These are phyloP conservation scores for Melanostoma scalare DNA, from an alignment of 2,888 invertebrate genomes.

Conservation along the genomic window DNA sequence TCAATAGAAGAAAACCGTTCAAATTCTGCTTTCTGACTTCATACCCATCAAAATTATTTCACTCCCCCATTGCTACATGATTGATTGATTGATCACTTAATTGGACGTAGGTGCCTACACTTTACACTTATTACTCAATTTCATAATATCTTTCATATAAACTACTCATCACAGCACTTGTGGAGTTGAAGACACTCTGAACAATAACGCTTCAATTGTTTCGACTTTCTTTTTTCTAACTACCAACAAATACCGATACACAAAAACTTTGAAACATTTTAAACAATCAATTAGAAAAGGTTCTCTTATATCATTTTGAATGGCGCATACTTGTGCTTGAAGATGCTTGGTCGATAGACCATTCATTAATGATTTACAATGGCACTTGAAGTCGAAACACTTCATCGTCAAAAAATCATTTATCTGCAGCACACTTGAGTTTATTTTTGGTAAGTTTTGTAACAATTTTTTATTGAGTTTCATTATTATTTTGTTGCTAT, in stretches of 20 bases:
- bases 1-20: too few relatives aligned
- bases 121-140: background rate
- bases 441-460: background rate
- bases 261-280: background rate
- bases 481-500: slow-evolving; percentile 10
- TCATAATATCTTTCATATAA: slow-evolving; percentile 13
- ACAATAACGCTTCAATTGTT: slow-evolving; percentile 16
- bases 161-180: background rate
- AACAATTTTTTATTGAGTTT: background rate
- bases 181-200: slow-evolving; percentile 11
- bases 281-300: slow-evolving; percentile 28
- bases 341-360: slow-evolving; percentile 28
- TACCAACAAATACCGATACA: slow-evolving; percentile 3
- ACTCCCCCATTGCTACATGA: too few relatives aligned
- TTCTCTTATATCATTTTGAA: slow-evolving; percentile 36
- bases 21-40: too few relatives aligned
- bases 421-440: slow-evolving; percentile 19
- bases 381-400: slow-evolving; percentile 55
- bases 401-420: slow-evolving; percentile 35
- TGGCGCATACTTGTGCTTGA: slow-evolving; percentile 24
- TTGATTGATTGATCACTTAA: background rate
- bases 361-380: slow-evolving; percentile 57
- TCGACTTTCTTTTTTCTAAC: slow-evolving; percentile 44
- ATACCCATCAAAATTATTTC: too few relatives aligned
- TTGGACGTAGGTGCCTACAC: background rate